Percentiles rank a stretch among this genome's conserved stretches.
Conservation (phyloP, 2,888 invertebrate species). For the Nemotelus nigrinus region DNA sequence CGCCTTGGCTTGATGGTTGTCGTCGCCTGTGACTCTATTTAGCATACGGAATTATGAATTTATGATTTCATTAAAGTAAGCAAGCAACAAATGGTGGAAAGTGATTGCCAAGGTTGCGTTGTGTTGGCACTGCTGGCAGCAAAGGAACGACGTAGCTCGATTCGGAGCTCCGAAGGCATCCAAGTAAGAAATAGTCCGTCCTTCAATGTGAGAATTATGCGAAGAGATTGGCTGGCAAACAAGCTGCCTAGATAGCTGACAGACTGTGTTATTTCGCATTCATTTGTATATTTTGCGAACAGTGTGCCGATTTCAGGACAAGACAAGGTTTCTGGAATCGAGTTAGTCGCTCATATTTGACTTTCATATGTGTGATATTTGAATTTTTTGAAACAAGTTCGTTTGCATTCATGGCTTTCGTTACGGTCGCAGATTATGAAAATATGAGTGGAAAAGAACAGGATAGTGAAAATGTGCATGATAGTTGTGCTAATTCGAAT, state of each 20-base stretch:
- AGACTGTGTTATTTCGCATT: constrained; percentile 8
- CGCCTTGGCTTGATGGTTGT: too few relatives aligned
- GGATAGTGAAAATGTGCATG: too few relatives aligned
- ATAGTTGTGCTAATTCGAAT: too few relatives aligned
- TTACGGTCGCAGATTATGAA: background rate
- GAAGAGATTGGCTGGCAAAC: background rate
- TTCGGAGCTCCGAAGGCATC: too few relatives aligned
- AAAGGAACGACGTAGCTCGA: too few relatives aligned
- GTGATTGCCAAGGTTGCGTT: background rate
- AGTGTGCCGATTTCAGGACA: background rate
- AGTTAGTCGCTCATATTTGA: constrained; percentile 14
- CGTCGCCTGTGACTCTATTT: constrained; percentile 17
- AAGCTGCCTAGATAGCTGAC: background rate
- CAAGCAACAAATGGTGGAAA: constrained; percentile 19
- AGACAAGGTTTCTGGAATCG: background rate
- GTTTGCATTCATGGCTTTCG: constrained; percentile 18
- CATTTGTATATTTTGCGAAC: constrained; percentile 17
- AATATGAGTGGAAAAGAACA: background rate
- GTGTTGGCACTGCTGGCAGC: background rate
- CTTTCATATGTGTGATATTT: constrained; percentile 37
- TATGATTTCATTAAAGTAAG: constrained; percentile 22
- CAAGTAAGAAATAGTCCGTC: background rate
- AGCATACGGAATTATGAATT: constrained; percentile 43
- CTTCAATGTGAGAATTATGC: background rate
- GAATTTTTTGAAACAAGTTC: background rate